Base-by-base conservation (phyloP, 1,140 invertebrate species). In the Heliconius hewitsoni region DNA sequence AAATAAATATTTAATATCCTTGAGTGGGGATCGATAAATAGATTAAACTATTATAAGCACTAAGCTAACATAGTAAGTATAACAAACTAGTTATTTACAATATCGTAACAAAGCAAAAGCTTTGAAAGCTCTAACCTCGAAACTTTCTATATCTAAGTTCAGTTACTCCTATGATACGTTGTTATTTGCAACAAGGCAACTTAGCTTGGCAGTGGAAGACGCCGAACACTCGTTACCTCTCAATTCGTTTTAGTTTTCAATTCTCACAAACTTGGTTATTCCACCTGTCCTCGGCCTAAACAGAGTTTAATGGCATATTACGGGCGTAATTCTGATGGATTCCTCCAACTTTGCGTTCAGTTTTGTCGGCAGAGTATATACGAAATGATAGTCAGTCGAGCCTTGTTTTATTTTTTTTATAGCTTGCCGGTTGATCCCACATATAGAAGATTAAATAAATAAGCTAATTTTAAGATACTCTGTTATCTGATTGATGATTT, bases 221-320 rank as follows among this genome's bases (percentile, higher is more conserved):
- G 60, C 60, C 60, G 30, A 66, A 66, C 72, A 19, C 55, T 80
- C 74, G 82, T 76, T 73, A 70, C 71, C 52, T 66, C 77, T 30
- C 66, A 70, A 81, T 83, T 82, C 77, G 57, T 82, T 79, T 77
- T 71, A 75, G 81, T 71, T 82, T 82, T 76, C 81, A 73, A 60
- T 80, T 37, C 18, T 30, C 60, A 30, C 74, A 83, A 83, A 82
- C 84, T 77, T 76, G 78, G 83, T 87, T 85, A 89, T 86, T 82
- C 84, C 85, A 88, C 88, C 86, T 89, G 88, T 86, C 88, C 81
- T 82, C 81, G 66, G 80, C 82, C 86, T 88, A 87, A 89, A 78
- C 86, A 82, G 74, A 88, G 84, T 89, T 89, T 89, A 87, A 89
- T 89, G 83, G 79, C 77, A 78, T 82, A 83, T 84, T 85, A 78